These are phyloP conservation scores for Drosophila anomelani DNA, from an alignment of 2,888 invertebrate species.

Conservation along the genomic window DNA sequence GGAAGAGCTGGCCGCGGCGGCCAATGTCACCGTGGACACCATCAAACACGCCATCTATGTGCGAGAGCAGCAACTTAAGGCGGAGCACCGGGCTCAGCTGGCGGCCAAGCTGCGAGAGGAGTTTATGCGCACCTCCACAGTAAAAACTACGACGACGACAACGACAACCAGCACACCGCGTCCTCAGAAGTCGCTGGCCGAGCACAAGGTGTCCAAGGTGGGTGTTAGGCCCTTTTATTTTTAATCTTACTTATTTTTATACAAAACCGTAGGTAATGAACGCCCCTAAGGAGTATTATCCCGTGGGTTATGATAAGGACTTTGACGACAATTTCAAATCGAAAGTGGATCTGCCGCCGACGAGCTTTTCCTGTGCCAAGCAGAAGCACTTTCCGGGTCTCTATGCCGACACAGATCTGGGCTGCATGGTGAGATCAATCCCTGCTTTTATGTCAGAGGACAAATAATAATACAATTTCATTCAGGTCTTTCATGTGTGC, in stretches of 20 bases:
- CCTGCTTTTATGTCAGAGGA: not conserved
- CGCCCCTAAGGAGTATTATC: constrained; percentile 94
- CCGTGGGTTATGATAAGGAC: constrained; percentile 94
- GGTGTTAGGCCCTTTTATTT: not conserved
- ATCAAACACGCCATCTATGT: constrained; percentile 90
- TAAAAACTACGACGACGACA: constrained; percentile 75
- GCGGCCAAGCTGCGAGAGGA: constrained; percentile 79
- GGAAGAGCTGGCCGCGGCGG: constrained; percentile 87
- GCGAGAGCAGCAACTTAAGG: constrained; percentile 89
- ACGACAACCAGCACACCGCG: constrained; percentile 63
- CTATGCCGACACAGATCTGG: constrained; percentile 94
- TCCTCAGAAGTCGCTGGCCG: constrained; percentile 58
- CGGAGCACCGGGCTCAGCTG: constrained; percentile 85
- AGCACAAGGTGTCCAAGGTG: constrained; percentile 80
- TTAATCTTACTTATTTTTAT: not conserved
- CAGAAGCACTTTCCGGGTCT: constrained; percentile 96
- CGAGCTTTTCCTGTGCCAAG: constrained; percentile 93
- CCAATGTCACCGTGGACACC: constrained; percentile 92
- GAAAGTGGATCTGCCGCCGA: constrained; percentile 93
- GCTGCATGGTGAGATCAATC: constrained; percentile 90
- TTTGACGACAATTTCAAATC: constrained; percentile 95
- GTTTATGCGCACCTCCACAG: constrained; percentile 85
- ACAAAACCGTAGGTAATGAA: constrained; percentile 90
- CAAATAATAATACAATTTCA: not conserved
- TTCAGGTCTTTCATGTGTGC: constrained; percentile 95